A percentile compares a stretch with the other conserved stretches of the same genome.
phyloP scores from a whole-genome alignment of 2,888 invertebrate species.

The Fissipunctia ypsillon region DNA sequence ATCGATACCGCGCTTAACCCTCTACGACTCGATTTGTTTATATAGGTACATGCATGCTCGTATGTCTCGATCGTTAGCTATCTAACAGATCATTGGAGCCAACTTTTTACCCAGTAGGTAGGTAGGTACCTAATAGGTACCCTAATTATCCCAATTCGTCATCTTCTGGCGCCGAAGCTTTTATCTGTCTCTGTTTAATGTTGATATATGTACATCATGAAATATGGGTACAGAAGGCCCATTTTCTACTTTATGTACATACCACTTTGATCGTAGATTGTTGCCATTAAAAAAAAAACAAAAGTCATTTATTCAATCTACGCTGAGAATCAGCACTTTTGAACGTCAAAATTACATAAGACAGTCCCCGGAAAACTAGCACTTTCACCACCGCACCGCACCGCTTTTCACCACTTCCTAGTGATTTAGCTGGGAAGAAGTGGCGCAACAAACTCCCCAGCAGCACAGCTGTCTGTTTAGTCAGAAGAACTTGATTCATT shows the following conservation, averaged over 20 bases:
- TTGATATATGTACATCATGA: conserved; percentile 19
- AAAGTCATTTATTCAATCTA: no score
- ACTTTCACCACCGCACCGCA: no score
- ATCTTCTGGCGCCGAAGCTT: conserved; percentile 62
- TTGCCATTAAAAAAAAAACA: no score
- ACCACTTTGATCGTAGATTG: no score
- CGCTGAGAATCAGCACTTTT: no score
- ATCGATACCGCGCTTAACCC: conserved; percentile 25
- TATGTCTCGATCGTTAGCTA: conserved; percentile 25
- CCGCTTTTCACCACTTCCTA: no score
- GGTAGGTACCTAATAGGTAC: conserved; percentile 42
- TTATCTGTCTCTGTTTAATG: conserved; percentile 61
- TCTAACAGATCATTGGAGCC: conserved; percentile 4
- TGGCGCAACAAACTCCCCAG: no score
- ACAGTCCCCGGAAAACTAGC: no score
- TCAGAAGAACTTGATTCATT: no score
- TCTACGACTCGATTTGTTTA: conserved; percentile 6
- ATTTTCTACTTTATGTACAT: background rate
- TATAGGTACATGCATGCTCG: conserved; percentile 1
- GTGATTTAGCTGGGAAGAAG: no score
- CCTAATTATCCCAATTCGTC: conserved; percentile 55
- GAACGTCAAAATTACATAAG: no score
- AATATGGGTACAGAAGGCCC: conserved; percentile 19
- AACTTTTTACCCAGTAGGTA: conserved; percentile 12
- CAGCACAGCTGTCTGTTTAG: no score